Evolutionary conservation across 92 coral and sea anemone genomes (phyloP), one percentile per base, ranked within the genome.

Genomic region (Desmophyllum pertusum): DNA sequence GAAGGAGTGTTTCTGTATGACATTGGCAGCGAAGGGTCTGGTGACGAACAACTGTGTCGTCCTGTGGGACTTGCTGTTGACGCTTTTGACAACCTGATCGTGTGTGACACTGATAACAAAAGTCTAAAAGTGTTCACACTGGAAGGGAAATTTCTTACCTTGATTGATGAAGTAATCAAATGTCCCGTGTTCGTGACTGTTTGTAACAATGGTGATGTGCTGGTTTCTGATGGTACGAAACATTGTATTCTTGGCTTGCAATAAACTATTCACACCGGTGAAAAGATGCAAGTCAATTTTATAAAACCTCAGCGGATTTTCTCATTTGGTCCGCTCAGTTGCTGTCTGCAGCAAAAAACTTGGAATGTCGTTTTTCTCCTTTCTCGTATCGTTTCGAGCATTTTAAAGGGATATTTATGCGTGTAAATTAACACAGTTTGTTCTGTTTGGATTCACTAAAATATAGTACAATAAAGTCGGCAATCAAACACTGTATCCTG

Each of bases 51-150:
- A 15, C 59, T 74, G 33, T 53, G 25, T 25, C 48, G 53, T 65
- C 93, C 93, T 0, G 76, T 83, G 38, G 93, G 90, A 25, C 82
- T 90, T 27, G 78, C 90, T 45, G 85, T 90, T 38, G 93, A 90
- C 33, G 38, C 83, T 31, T 89, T 81, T 42, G 83, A 86, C 40
- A 61, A 90, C 50, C 59, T 90, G 48, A 64, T 90, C 5, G 90
- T 90, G 0, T 81, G 90, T 71, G 93, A 90, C 46, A 67, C 43
- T 33, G 75, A 36, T 6, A 67, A 80, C 23, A 0, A 23, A 9
- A 66, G 62, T 11, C 48, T 80, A 4, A 71, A 80, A 46, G 64
- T 66, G 62, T 66, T 65, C 46, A 31, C 84, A 13, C 11, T 65
- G 73, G 42, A 66, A 3, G 84, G 84, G 0, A 15, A 80, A 13